phyloP scores from a whole-genome alignment of 2,888 invertebrate genomes.

The Abrostola triplasia region DNA sequence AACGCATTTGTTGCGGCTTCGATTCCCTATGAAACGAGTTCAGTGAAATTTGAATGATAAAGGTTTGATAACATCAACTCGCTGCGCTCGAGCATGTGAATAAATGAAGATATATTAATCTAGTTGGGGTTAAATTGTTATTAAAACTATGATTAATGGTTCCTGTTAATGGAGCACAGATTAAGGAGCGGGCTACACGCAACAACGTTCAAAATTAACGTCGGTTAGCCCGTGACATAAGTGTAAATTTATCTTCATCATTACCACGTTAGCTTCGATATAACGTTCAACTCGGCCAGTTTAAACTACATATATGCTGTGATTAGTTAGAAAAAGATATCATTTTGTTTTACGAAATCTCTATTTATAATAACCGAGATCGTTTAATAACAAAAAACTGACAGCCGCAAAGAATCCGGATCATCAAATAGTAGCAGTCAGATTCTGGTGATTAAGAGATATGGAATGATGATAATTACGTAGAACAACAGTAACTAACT shows the following conservation, averaged over 20 bases:
- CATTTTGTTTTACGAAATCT: constrained; percentile 38
- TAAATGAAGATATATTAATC: constrained; percentile 88
- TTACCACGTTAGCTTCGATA: constrained; percentile 74
- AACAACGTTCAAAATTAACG: constrained; percentile 80
- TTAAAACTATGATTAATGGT: constrained; percentile 88
- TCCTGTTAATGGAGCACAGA: constrained; percentile 83
- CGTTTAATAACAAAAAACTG: constrained; percentile 22
- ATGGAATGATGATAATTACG: constrained; percentile 47
- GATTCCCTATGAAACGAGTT: constrained; percentile 73
- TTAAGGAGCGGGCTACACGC: constrained; percentile 84
- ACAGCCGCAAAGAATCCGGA: constrained; percentile 23
- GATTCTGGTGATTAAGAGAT: constrained; percentile 43
- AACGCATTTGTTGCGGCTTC: constrained; percentile 77
- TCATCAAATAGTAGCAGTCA: constrained; percentile 18
- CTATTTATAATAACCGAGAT: constrained; percentile 29
- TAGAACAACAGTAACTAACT: constrained; percentile 14
- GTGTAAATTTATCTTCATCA: constrained; percentile 85
- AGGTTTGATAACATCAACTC: constrained; percentile 71
- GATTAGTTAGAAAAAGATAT: constrained; percentile 64
- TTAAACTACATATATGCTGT: constrained; percentile 55
- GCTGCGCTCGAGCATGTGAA: constrained; percentile 71
- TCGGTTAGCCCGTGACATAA: constrained; percentile 78
- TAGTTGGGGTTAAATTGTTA: constrained; percentile 87
- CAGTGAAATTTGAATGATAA: constrained; percentile 85
- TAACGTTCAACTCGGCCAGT: constrained; percentile 56